Percentiles rank a stretch among this genome's conserved stretches.
These are phyloP conservation scores for Epistrophe grossulariae DNA, from an alignment of 2,888 invertebrate genomes.

Conservation along the genomic window DNA sequence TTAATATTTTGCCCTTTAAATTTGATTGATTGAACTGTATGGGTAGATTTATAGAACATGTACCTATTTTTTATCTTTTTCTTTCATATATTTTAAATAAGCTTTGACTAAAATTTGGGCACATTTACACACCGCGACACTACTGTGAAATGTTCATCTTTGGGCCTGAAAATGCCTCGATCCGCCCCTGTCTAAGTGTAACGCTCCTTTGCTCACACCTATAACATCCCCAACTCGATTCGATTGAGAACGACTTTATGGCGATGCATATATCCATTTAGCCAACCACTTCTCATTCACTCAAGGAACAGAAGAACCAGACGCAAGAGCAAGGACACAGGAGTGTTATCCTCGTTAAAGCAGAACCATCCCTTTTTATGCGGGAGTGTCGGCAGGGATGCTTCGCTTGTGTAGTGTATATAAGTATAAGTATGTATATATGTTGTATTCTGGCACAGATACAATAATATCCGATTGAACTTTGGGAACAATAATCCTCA, in stretches of 20 bases:
- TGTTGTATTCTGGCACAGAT: slow-evolving; percentile 27
- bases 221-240: slow-evolving; percentile 2
- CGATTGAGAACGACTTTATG: slow-evolving; percentile 59
- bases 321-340: background rate
- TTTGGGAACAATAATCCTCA: slow-evolving; percentile 69
- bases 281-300: slow-evolving; percentile 61
- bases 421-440: background rate
- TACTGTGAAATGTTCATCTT: background rate
- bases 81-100: too few species aligned
- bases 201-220: background rate
- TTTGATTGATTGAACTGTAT: too few species aligned
- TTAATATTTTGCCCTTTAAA: too few species aligned
- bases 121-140: too few species aligned
- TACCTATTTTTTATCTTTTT: too few species aligned
- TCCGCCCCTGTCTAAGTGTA: background rate
- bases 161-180: too few species aligned
- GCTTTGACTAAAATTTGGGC: too few species aligned
- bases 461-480: slow-evolving; percentile 71
- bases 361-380: slow-evolving; percentile 26
- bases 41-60: too few species aligned
- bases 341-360: slow-evolving; percentile 29
- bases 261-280: slow-evolving; percentile 59
- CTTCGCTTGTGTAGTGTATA: too few species aligned
- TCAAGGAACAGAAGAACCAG: slow-evolving; percentile 33
- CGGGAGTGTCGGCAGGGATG: background rate